Evolutionary conservation across 1,140 invertebrate species (phyloP), one percentile per base, ranked within the genome.

Genomic region (Drosophila repletoides): DNA sequence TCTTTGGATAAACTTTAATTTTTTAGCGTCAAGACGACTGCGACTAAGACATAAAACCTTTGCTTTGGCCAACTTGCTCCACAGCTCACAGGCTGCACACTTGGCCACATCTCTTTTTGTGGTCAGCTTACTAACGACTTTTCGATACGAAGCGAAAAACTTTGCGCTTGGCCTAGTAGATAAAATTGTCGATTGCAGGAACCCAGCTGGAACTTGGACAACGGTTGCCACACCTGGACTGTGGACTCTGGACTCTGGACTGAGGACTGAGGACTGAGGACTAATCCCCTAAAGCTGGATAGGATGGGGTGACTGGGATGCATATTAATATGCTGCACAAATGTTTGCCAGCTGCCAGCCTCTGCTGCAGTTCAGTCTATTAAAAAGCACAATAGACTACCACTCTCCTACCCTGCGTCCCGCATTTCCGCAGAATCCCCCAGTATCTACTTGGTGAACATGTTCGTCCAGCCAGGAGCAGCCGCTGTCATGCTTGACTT

Each of bases 81-180:
- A 40, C 34, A 52, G 22, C 21, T 40, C 9, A n/a, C n/a, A n/a
- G n/a, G 43, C 43, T 15, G 15, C 17, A n/a, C 61, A 33, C 28
- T 64, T 61, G 53, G 9, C 61, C 68, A 72, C 63, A 61, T 74
- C 41, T 79, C 43, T 63, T 74, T 69, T 66, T 83, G 79, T 55
- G 77, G 77, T 83, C 77, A 83, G 77, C 77, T 83, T 83, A 77
- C 77, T 70, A 83, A 83, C 77, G 77, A 77, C 77, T 83, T 83
- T 83, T 73, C 77, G 79, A 83, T 83, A 83, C 69, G 73, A 34
- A 71, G 69, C 70, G 49, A 40, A 56, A 76, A 83, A 84, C 46
- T 83, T 77, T 70, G 41, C 40, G 51, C 53, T 76, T 83, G 63
- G 63, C 72, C 64, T 59, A 63, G 73, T 31, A 81, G 79, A 81